phyloP scores from a whole-genome alignment of 2,113 vertebrate genomes.

The Myxocyprinus asiaticus region DNA sequence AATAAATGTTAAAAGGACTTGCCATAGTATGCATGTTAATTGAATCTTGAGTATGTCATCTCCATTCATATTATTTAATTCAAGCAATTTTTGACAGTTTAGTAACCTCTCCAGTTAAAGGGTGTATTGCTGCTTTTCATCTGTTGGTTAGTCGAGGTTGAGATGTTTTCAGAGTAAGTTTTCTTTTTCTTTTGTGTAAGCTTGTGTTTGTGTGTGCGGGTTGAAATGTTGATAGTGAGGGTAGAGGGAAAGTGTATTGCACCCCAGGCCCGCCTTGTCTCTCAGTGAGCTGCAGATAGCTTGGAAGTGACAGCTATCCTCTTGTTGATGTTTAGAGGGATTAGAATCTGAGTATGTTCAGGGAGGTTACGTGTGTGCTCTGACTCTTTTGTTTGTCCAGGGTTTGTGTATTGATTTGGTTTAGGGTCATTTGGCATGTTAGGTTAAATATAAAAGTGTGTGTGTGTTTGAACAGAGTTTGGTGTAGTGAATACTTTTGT shows the following conservation, averaged over 20 bases:
- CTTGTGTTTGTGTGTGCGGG: slow-evolving; percentile 3
- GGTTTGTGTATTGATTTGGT: neutral
- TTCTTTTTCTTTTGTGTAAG: neutral
- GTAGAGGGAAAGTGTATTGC: slow-evolving; percentile 19
- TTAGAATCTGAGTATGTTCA: slow-evolving; percentile 25
- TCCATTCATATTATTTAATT: no score
- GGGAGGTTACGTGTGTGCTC: slow-evolving; percentile 4
- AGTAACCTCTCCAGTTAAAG: no score
- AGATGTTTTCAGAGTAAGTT: neutral
- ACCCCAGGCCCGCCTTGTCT: slow-evolving; percentile 33
- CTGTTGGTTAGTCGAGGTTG: neutral
- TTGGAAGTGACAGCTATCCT: slow-evolving; percentile 33
- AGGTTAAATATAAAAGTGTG: neutral
- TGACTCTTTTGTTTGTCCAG: slow-evolving; percentile 20
- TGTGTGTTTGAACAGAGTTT: slow-evolving; percentile 11
- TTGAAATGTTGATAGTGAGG: slow-evolving; percentile 23
- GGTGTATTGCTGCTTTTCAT: neutral
- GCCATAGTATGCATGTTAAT: no score
- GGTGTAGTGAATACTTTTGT: neutral
- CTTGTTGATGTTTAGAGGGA: slow-evolving; percentile 32
- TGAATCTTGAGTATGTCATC: no score
- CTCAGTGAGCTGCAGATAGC: slow-evolving; percentile 20
- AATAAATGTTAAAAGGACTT: no score
- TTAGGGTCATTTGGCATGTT: neutral
- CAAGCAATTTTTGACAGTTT: no score